Evolutionary conservation across 92 coral and sea anemone species (phyloP).

Genomic region (Metridium senile): DNA sequence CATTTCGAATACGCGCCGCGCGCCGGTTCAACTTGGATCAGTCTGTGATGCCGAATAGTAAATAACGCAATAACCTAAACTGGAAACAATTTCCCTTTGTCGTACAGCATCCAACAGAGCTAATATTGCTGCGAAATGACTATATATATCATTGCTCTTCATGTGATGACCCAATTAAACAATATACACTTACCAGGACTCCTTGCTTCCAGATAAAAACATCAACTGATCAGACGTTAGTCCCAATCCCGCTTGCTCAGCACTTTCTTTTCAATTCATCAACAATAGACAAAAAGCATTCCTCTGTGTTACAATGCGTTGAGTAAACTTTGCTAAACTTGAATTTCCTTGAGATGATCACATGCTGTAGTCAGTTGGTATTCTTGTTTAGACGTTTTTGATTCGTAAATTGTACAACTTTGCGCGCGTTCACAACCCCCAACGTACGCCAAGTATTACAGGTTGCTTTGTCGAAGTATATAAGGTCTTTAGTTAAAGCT

Average conservation of each 20-base stretch:
- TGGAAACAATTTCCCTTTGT: too few species aligned
- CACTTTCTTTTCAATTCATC: conserved; percentile 8
- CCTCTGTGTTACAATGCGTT: conserved; percentile 5
- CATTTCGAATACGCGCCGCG: too few species aligned
- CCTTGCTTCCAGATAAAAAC: background rate
- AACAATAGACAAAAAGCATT: conserved; percentile 13
- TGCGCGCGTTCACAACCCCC: background rate
- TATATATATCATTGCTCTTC: background rate
- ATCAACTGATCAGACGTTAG: background rate
- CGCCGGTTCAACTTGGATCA: too few species aligned
- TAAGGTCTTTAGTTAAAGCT: background rate
- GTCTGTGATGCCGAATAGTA: too few species aligned
- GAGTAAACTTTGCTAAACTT: background rate
- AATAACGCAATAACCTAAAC: too few species aligned
- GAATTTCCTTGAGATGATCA: background rate
- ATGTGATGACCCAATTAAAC: conserved; percentile 28
- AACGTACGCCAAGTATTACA: background rate
- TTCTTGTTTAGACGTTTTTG: too few species aligned
- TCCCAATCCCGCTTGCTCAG: conserved; percentile 28
- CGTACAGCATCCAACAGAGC: too few species aligned
- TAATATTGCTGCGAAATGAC: background rate
- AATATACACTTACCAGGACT: conserved; percentile 23
- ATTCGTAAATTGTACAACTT: too few species aligned
- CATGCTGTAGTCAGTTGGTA: background rate
- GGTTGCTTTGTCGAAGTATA: background rate